A percentile compares a stretch with the other conserved stretches of the same genome.
phyloP scores from a whole-genome alignment of 1,140 invertebrate genomes.

The Aphidius gifuensis region DNA sequence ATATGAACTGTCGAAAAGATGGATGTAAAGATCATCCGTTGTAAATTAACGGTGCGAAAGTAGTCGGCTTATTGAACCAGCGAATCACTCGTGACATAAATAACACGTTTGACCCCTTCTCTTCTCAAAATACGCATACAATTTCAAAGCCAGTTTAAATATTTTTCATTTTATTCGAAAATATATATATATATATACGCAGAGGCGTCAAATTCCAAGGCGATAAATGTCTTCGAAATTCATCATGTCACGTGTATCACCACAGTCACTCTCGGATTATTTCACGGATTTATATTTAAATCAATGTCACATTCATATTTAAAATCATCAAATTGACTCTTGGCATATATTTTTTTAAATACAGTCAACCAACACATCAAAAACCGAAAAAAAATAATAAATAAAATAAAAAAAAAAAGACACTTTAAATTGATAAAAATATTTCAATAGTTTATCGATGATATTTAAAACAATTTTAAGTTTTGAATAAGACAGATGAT shows the following conservation, averaged over 20 bases:
- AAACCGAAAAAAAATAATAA: no score
- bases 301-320: constrained; percentile 13
- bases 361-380: no score
- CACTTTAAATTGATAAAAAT: no score
- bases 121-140: background rate
- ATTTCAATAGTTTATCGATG: background rate
- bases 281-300: constrained; percentile 8
- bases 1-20: constrained; percentile 5
- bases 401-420: no score
- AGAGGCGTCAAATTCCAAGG: constrained; percentile 13
- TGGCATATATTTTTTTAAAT: no score
- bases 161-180: background rate
- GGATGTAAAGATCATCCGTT: background rate
- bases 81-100: constrained; percentile 13
- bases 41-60: constrained; percentile 3
- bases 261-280: constrained; percentile 8
- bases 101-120: constrained; percentile 6
- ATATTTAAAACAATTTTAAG: background rate
- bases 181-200: constrained; percentile 1
- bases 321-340: constrained; percentile 4
- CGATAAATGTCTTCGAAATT: constrained; percentile 13
- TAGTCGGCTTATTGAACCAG: constrained; percentile 12
- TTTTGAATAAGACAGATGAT: background rate
- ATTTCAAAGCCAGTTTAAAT: background rate
- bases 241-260: constrained; percentile 11